phyloP scores from a whole-genome alignment of 2,888 invertebrate species.

The Apodemia duryi region DNA sequence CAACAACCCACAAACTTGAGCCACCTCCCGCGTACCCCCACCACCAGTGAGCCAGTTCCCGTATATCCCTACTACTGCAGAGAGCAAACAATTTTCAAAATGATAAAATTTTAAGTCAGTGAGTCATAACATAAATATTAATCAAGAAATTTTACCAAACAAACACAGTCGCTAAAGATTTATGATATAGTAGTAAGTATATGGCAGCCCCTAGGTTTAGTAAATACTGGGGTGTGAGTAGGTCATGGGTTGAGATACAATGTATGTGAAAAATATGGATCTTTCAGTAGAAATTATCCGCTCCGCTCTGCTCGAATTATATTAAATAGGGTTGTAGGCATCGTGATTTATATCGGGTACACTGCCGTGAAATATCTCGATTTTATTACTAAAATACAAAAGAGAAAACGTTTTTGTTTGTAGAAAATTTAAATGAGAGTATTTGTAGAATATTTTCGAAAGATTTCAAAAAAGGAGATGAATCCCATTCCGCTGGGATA shows the following conservation, averaged over 20 bases:
- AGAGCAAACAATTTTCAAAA: too few relatives aligned
- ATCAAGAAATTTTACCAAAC: background rate
- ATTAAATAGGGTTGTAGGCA: constrained; percentile 29
- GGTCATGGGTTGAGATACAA: constrained; percentile 28
- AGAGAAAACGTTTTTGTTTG: background rate
- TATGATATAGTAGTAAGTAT: constrained; percentile 10
- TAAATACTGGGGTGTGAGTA: constrained; percentile 25
- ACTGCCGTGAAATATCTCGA: background rate
- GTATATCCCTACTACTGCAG: too few relatives aligned
- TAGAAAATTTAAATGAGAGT: too few relatives aligned
- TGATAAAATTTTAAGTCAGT: too few relatives aligned
- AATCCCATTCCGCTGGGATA: too few relatives aligned
- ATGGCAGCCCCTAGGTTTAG: constrained; percentile 14
- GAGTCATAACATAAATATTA: too few relatives aligned
- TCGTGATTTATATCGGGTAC: constrained; percentile 25
- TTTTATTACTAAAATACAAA: constrained; percentile 1
- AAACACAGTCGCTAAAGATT: background rate
- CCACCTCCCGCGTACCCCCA: too few relatives aligned
- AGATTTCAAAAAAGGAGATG: too few relatives aligned
- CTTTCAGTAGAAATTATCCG: constrained; percentile 14
- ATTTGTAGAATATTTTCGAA: too few relatives aligned
- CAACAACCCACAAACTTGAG: too few relatives aligned
- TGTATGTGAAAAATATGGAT: constrained; percentile 28
- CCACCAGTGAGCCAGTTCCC: too few relatives aligned
- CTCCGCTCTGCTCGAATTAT: constrained; percentile 29